These are phyloP conservation scores for Athene cunicularia DNA, from an alignment of 2,113 vertebrate species.

Conservation along the genomic window DNA sequence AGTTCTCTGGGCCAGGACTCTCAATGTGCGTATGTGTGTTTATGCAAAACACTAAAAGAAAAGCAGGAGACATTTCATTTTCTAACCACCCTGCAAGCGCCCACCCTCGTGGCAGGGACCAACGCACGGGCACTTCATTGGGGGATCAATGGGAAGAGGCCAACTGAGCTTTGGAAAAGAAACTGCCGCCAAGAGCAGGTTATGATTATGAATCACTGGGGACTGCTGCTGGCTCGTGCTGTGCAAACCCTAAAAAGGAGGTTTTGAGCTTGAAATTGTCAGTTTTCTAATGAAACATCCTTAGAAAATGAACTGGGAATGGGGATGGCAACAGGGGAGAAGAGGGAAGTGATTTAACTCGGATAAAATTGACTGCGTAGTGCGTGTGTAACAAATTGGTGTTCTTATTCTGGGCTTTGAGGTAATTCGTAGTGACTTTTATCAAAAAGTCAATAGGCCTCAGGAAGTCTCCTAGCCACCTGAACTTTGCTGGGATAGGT, in stretches of 20 bases:
- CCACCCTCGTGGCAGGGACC: neutral
- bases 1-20: neutral
- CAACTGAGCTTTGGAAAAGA: neutral
- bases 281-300: neutral
- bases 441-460: neutral
- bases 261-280: neutral
- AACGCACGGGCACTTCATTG: rapidly evolving
- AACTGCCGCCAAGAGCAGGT: neutral
- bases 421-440: neutral
- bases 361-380: neutral
- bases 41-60: neutral
- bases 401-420: neutral
- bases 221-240: neutral
- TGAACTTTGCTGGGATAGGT: neutral
- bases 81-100: neutral
- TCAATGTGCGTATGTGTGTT: rapidly evolving
- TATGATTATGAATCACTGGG: neutral
- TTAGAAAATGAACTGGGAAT: neutral
- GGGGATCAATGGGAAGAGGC: neutral
- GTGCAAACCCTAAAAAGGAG: neutral
- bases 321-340: neutral
- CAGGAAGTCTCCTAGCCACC: neutral
- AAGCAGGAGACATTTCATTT: neutral
- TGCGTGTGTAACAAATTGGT: rapidly evolving
- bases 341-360: neutral